Percentiles rank a stretch among this genome's conserved stretches.
These are phyloP conservation scores for Oopsacas minuta DNA, from an alignment of 37 sponge, comb jelly and placozoan genomes.

Conservation along the genomic window DNA sequence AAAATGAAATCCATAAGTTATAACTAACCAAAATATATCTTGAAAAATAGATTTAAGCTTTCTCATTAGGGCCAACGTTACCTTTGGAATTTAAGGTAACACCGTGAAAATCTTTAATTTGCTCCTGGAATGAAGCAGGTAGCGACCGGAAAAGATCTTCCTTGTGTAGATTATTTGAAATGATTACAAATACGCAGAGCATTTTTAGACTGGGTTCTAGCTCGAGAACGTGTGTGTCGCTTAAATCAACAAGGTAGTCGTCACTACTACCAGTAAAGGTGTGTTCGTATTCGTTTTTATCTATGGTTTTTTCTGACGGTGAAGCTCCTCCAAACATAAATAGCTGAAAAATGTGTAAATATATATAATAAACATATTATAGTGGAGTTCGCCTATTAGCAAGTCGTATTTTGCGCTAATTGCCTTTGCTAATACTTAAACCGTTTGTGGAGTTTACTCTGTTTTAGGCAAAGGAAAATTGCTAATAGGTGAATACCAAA, in stretches of 20 bases:
- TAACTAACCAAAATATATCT: not conserved
- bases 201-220: not conserved
- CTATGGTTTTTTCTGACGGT: not conserved
- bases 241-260: not conserved
- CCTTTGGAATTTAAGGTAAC: not conserved
- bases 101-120: slow-evolving; percentile 10
- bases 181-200: not conserved
- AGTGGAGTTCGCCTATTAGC: not conserved
- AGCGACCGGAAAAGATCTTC: not conserved
- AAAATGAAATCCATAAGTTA: not conserved
- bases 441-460: no score
- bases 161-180: not conserved
- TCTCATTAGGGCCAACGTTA: not conserved
- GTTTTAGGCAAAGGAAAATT: no score
- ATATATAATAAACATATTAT: not conserved
- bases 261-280: slow-evolving; percentile 1
- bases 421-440: not conserved
- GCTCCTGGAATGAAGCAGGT: slow-evolving; percentile 12
- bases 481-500: no score
- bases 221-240: not conserved
- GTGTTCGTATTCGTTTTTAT: slow-evolving; percentile 2
- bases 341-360: not conserved
- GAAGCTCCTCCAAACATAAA: slow-evolving; percentile 8
- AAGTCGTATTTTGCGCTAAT: not conserved
- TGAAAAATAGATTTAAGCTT: not conserved